Evolutionary conservation across 2,797 vertebrate species (phyloP).

Genomic region (Acanthurus lineatus): DNA sequence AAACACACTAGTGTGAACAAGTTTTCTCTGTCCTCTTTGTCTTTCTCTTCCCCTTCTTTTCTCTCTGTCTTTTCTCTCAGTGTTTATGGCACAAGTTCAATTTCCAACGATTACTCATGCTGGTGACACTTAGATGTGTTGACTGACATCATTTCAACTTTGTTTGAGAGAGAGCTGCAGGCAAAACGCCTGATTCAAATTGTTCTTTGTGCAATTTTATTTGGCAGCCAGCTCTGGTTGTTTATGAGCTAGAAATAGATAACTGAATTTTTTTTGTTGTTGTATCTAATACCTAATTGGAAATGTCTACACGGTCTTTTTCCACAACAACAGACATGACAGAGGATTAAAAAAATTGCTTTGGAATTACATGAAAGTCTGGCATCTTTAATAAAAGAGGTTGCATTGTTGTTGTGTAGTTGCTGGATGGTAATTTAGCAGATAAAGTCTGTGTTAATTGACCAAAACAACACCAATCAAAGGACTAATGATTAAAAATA

Average conservation of each 20-base stretch:
- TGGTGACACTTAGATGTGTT: conserved; percentile 53
- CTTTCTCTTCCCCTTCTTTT: conserved; percentile 6
- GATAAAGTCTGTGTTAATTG: conserved; percentile 39
- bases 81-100: conserved; percentile 21
- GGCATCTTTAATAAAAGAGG: conserved; percentile 12
- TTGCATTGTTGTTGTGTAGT: conserved; percentile 15
- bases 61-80: conserved; percentile 16
- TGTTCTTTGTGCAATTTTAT: conserved; percentile 19
- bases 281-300: conserved; percentile 10
- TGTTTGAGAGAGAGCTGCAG: conserved; percentile 23
- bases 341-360: background rate
- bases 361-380: background rate
- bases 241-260: background rate
- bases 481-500: conserved; percentile 44
- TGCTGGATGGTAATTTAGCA: conserved; percentile 28
- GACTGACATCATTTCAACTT: conserved; percentile 47
- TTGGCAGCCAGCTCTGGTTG: conserved; percentile 27
- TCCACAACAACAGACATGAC: conserved; percentile 12
- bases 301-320: conserved; percentile 24
- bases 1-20: conserved; percentile 47
- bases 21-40: conserved; percentile 34
- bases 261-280: background rate
- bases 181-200: conserved; percentile 45
- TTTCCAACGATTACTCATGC: conserved; percentile 43
- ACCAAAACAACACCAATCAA: conserved; percentile 48